Evolutionary conservation across 2,888 invertebrate species (phyloP).

Genomic region (Tenthredo notha): DNA sequence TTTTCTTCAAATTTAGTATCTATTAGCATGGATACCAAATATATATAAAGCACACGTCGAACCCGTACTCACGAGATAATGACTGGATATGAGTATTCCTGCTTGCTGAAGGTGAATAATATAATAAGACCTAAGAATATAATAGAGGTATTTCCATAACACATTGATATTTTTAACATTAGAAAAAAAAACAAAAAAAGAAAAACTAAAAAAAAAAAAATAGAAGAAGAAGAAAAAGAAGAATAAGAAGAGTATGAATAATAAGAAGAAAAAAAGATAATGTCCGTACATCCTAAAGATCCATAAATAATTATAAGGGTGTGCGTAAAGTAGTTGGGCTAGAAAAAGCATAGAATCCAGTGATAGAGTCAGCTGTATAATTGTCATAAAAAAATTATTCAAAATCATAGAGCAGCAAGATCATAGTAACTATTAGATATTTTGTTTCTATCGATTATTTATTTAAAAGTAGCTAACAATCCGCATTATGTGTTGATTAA

Average conservation of each 20-base stretch:
- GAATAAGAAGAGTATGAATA: slow-evolving; percentile 55
- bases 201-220: background rate
- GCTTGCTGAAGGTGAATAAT: slow-evolving; percentile 66
- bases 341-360: background rate
- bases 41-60: slow-evolving; percentile 28
- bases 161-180: slow-evolving; percentile 75
- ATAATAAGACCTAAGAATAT: slow-evolving; percentile 67
- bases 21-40: slow-evolving; percentile 11
- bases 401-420: background rate
- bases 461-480: background rate
- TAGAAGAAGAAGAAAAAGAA: slow-evolving; percentile 60
- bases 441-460: slow-evolving; percentile 3
- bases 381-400: background rate
- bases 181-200: slow-evolving; percentile 63
- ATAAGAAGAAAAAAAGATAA: background rate
- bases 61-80: slow-evolving; percentile 69
- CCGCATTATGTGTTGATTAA: background rate
- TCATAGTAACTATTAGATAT: slow-evolving; percentile 13
- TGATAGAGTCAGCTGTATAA: slow-evolving; percentile 5
- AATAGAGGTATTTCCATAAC: slow-evolving; percentile 72
- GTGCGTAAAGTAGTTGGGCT: slow-evolving; percentile 44
- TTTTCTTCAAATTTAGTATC: slow-evolving; percentile 18
- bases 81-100: slow-evolving; percentile 76
- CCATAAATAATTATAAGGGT: slow-evolving; percentile 6
- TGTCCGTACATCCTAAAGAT: slow-evolving; percentile 26